Base-by-base conservation (phyloP, 35 echinoderm and acorn worm species). In the Stichopus chloronotus region DNA sequence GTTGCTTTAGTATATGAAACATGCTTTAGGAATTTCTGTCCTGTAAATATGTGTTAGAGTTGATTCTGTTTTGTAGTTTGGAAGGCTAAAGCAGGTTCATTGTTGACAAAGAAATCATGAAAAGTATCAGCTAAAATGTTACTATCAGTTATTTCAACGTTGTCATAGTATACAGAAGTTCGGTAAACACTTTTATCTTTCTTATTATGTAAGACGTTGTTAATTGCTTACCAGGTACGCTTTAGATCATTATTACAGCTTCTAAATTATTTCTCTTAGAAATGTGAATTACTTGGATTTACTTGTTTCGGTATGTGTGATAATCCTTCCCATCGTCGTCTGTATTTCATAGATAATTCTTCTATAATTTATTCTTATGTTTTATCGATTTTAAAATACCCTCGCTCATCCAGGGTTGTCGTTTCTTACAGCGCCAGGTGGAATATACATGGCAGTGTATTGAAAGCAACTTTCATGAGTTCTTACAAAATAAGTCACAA, bases 251-350 rank as follows among this genome's bases (percentile, higher is more conserved):
- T 52, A 52, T 83, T 5, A 83, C 52, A 83, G 8, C 79, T 83
- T 2, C 54, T 83, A 14, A 83, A 83, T 83, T 83, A 25, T 5
- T 83, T 56, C 55, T 83, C 80, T 83, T 83, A n/a, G 80, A 52
- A 83, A 53, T 83, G 55, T 52, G 52, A 82, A 83, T 83, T 83
- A 83, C 80, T 55, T 83, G 80, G 55, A 25, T 78, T 21, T 9
- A 78, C 76, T 78, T 78, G 21, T 78, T 78, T 6, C 76, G 19
- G 6, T 1, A 56, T 53, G 80, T 83, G 14, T 43, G 53, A 83
- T 53, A 83, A 56, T 83, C 43, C 13, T 11, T 83, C 0, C 79
- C 80, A 55, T 83, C 30, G 55, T 83, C 9, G 5, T 24, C 5
- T 56, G 52, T 14, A 16, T 53, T 16, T 56, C 80, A 55, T 56